phyloP scores from a whole-genome alignment of 2,113 vertebrate species.

The Glaucomys volans region DNA sequence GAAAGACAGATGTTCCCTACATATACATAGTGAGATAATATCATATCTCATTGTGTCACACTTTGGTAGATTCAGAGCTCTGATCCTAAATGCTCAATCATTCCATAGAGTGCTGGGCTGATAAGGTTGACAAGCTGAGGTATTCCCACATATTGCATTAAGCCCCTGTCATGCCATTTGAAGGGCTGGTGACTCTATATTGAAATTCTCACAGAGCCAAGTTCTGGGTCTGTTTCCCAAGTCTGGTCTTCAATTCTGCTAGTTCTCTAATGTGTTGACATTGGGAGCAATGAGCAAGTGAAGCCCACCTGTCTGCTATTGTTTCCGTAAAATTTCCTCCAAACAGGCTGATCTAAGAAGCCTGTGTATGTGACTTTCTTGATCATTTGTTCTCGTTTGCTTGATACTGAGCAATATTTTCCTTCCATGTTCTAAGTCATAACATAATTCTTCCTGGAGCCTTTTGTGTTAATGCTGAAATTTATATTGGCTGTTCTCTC shows the following conservation, averaged over 20 bases:
- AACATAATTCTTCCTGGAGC: neutral
- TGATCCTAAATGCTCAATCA: neutral
- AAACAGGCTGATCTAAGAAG: neutral
- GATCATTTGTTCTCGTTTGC: neutral
- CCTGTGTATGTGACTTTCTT: neutral
- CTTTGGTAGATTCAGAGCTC: neutral
- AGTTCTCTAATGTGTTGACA: neutral
- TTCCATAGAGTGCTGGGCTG: neutral
- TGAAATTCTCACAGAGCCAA: neutral
- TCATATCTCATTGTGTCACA: neutral
- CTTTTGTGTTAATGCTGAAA: neutral
- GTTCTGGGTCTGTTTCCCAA: neutral
- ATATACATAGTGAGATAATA: neutral
- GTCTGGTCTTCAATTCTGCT: neutral
- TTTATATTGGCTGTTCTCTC: neutral
- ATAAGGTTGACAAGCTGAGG: neutral
- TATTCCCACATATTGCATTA: neutral
- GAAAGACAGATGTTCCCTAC: neutral
- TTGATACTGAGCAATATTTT: neutral
- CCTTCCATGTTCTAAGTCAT: neutral
- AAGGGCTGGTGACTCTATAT: neutral
- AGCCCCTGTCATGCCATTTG: neutral
- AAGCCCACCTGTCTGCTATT: fast-evolving
- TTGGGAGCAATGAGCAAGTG: neutral
- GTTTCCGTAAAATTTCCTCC: neutral